phyloP scores from a whole-genome alignment of 2,888 invertebrate species.

The Sphecodes monilicornis region DNA sequence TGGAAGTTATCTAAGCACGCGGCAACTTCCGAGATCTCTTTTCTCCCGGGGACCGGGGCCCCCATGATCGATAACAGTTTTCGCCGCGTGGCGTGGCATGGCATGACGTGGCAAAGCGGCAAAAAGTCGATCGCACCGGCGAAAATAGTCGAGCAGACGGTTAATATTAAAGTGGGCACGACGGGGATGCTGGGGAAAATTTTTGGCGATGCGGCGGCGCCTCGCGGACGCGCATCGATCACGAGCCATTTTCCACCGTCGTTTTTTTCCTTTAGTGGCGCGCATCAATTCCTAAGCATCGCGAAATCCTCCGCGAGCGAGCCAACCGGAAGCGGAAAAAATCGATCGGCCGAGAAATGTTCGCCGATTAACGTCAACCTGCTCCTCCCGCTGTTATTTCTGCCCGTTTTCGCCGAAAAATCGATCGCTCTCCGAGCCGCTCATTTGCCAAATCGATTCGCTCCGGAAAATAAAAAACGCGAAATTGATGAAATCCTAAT shows the following conservation, averaged over 20 bases:
- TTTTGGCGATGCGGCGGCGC: not conserved
- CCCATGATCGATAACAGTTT: slow-evolving; percentile 24
- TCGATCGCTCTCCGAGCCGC: not conserved
- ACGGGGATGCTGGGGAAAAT: not conserved
- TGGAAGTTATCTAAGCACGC: slow-evolving; percentile 1
- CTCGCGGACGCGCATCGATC: slow-evolving; percentile 12
- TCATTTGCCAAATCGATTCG: not conserved
- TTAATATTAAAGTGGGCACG: not conserved
- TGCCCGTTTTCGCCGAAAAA: not conserved
- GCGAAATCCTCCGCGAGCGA: not conserved
- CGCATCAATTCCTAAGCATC: slow-evolving; percentile 29
- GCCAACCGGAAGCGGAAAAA: slow-evolving; percentile 24
- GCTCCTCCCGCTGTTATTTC: not conserved
- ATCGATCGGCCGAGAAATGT: slow-evolving; percentile 18
- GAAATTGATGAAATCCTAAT: too few species aligned
- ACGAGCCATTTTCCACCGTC: not conserved
- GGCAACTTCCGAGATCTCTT: slow-evolving; percentile 20
- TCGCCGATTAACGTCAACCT: not conserved
- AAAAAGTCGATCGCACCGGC: not conserved
- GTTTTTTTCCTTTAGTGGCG: not conserved
- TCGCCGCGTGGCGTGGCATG: not conserved
- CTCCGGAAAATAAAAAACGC: not conserved
- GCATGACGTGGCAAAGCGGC: not conserved
- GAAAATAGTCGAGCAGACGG: not conserved
- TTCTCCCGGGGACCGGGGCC: not conserved